A percentile compares a stretch with the other conserved stretches of the same genome.
Conservation (phyloP, 2,797 vertebrate genomes). For the Discoglossus pictus region DNA sequence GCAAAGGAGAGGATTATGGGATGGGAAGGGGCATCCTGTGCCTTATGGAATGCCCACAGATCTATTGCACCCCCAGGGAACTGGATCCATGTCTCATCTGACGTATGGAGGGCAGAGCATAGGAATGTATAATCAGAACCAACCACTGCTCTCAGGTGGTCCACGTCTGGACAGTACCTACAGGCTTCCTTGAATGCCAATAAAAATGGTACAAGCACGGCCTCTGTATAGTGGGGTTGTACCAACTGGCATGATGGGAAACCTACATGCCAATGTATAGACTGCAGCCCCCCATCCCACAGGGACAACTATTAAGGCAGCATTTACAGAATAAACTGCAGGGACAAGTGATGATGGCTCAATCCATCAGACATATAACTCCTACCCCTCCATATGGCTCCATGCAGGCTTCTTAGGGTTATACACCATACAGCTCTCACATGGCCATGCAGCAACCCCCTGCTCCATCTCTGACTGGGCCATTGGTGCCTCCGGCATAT, state of each 20-base stretch:
- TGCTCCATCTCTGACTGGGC: conserved; percentile 71
- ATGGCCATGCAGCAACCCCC: conserved; percentile 88
- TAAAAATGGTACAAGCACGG: conserved; percentile 82
- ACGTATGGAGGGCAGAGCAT: conserved; percentile 74
- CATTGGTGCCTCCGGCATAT: conserved; percentile 85
- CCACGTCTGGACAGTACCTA: conserved; percentile 90
- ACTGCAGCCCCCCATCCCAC: conserved; percentile 79
- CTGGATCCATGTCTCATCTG: conserved; percentile 75
- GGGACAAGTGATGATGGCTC: conserved; percentile 86
- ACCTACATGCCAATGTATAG: conserved; percentile 85
- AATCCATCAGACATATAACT: conserved; percentile 87
- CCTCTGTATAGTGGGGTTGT: conserved; percentile 82
- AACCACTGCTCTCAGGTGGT: conserved; percentile 95
- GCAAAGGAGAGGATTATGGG: conserved; percentile 87
- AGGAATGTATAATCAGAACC: conserved; percentile 89
- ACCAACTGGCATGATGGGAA: conserved; percentile 81
- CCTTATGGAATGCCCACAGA: conserved; percentile 78
- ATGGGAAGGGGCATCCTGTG: conserved; percentile 73
- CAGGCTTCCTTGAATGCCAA: conserved; percentile 77
- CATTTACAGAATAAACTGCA: conserved; percentile 93
- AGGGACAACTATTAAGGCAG: conserved; percentile 88
- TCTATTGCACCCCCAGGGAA: conserved; percentile 75
- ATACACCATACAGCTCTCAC: conserved; percentile 87
- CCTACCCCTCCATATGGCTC: conserved; percentile 84
- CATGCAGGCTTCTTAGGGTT: conserved; percentile 88